Conservation (phyloP, 1,140 invertebrate genomes). For the Drosophila pseudoananassae region DNA sequence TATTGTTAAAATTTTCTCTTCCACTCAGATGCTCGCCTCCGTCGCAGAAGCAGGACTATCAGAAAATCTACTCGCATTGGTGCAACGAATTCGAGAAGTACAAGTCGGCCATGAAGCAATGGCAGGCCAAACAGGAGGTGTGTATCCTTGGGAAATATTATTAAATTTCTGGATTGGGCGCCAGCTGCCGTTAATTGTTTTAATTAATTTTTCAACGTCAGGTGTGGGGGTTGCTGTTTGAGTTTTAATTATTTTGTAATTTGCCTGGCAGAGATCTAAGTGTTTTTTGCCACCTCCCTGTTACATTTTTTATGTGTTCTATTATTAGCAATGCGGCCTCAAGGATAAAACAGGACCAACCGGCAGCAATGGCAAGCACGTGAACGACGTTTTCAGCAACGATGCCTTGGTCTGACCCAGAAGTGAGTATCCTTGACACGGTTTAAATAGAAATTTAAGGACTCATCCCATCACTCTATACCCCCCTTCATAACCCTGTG, state of each 20-base stretch:
- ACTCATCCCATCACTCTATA: conserved; percentile 15
- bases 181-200: conserved; percentile 72
- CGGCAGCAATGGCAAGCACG: conserved; percentile 72
- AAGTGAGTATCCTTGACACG: conserved; percentile 68
- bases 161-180: conserved; percentile 27
- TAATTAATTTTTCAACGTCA: conserved; percentile 79
- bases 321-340: conserved; percentile 77
- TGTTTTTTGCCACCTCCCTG: conserved; percentile 24
- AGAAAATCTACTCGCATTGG: conserved; percentile 92
- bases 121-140: conserved; percentile 90
- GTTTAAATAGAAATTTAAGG: not conserved
- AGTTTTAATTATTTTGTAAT: conserved; percentile 64
- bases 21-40: conserved; percentile 87
- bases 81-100: conserved; percentile 93
- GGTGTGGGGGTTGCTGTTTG: conserved; percentile 58
- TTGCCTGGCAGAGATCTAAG: conserved; percentile 56
- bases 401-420: conserved; percentile 81
- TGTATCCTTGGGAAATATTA: conserved; percentile 71
- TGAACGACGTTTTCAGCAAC: conserved; percentile 82
- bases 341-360: conserved; percentile 66
- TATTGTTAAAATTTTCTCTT: conserved; percentile 24
- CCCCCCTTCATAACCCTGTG: conserved; percentile 28
- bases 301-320: conserved; percentile 3
- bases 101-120: conserved; percentile 90
- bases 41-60: conserved; percentile 89